phyloP scores from a whole-genome alignment of 2,797 vertebrate genomes.

The Hydrolagus colliei region DNA sequence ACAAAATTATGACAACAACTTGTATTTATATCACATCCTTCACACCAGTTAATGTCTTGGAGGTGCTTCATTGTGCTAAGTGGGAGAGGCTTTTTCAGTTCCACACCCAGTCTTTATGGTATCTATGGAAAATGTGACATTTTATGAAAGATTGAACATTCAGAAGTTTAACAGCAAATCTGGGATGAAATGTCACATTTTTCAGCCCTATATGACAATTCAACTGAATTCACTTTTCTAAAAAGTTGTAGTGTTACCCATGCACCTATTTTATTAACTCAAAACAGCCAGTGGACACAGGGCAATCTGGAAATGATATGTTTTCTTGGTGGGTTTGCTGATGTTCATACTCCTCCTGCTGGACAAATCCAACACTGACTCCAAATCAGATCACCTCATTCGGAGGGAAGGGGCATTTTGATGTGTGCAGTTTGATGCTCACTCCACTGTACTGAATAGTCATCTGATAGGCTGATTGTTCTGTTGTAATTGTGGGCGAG shows the following conservation, averaged over 20 bases:
- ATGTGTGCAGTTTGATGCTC: neutral
- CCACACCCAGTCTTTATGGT: too few species aligned
- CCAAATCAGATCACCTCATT: too few species aligned
- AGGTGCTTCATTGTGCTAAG: too few species aligned
- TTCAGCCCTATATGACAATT: neutral
- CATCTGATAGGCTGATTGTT: neutral
- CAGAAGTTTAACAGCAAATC: too few species aligned
- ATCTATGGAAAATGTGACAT: too few species aligned
- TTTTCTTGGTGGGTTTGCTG: neutral
- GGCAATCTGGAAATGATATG: neutral
- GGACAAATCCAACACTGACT: neutral
- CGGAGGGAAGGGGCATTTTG: neutral
- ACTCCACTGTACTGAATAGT: neutral
- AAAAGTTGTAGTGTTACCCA: neutral
- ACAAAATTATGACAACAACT: too few species aligned
- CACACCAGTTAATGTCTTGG: too few species aligned
- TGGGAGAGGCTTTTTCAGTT: too few species aligned
- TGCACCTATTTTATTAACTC: neutral
- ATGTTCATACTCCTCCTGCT: conserved; percentile 5
- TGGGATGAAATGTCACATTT: too few species aligned
- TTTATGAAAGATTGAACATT: too few species aligned
- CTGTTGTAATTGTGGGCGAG: too few species aligned
- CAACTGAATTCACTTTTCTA: neutral
- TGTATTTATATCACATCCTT: too few species aligned
- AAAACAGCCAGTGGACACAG: neutral